Conservation (phyloP, 2,797 vertebrate genomes). For the Acanthis flammea region DNA sequence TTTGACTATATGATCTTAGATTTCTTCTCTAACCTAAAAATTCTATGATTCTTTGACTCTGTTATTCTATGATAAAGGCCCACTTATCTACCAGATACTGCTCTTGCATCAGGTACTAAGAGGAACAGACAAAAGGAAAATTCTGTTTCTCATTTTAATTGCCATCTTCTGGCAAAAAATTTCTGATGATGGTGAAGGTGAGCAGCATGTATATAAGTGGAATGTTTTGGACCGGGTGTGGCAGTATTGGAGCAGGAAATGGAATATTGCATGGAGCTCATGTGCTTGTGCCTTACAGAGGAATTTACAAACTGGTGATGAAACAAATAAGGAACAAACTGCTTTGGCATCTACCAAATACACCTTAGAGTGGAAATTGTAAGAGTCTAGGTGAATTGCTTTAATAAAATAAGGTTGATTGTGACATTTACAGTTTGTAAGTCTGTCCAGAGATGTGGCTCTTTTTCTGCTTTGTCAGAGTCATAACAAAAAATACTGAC, state of each 20-base stretch:
- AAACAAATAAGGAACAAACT: not conserved
- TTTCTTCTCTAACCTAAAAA: not conserved
- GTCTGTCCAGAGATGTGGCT: not conserved
- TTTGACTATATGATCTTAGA: no score
- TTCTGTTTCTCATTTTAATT: not conserved
- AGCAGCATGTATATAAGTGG: not conserved
- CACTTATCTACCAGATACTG: rapidly evolving
- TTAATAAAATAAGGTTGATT: not conserved
- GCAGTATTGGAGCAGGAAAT: not conserved
- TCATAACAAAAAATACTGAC: not conserved
- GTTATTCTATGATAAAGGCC: not conserved
- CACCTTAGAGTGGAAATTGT: not conserved
- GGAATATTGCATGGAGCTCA: not conserved
- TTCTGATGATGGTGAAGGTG: rapidly evolving
- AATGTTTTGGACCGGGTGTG: rapidly evolving
- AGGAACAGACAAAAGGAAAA: not conserved
- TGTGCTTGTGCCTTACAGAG: not conserved
- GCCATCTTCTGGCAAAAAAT: not conserved
- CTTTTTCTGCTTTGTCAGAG: not conserved
- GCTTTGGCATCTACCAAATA: not conserved
- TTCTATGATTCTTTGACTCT: not conserved
- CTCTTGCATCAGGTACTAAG: not conserved
- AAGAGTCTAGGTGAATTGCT: not conserved
- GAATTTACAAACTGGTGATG: not conserved
- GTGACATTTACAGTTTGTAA: not conserved